Evolutionary conservation across 1,140 invertebrate species (phyloP).

Genomic region (Sycobia sp.): DNA sequence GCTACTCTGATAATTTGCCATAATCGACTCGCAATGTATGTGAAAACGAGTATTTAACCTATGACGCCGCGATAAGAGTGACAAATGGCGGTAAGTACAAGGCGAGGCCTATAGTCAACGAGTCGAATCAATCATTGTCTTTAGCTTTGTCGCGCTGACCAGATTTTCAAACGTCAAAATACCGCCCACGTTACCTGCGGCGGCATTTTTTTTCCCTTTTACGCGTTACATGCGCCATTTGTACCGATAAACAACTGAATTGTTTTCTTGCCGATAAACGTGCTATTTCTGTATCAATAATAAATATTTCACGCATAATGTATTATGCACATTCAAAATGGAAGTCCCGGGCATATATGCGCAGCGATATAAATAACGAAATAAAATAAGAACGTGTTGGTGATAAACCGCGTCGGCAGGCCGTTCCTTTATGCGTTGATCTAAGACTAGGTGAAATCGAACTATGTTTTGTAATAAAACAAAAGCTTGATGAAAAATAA

Average conservation of each 20-base stretch:
- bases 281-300: slow-evolving; percentile 5
- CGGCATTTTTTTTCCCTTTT: too few species aligned
- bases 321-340: background rate
- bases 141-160: background rate
- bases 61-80: background rate
- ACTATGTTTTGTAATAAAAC: too few species aligned
- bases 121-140: slow-evolving; percentile 27
- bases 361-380: background rate
- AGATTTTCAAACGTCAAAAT: slow-evolving; percentile 9
- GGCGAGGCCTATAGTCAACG: slow-evolving; percentile 13
- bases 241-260: slow-evolving; percentile 5
- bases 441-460: too few species aligned
- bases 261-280: slow-evolving; percentile 12
- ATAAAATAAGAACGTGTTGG: background rate
- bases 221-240: background rate
- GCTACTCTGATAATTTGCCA: too few species aligned
- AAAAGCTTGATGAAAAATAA: too few species aligned
- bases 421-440: too few species aligned
- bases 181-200: background rate
- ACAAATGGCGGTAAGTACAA: slow-evolving; percentile 19
- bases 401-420: too few species aligned
- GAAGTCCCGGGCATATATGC: too few species aligned
- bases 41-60: slow-evolving; percentile 7
- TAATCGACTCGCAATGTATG: too few species aligned
- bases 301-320: slow-evolving; percentile 4